Percentiles rank a stretch among this genome's conserved stretches.
Conservation (phyloP, 2,888 invertebrate species). For the Mimas tiliae region DNA sequence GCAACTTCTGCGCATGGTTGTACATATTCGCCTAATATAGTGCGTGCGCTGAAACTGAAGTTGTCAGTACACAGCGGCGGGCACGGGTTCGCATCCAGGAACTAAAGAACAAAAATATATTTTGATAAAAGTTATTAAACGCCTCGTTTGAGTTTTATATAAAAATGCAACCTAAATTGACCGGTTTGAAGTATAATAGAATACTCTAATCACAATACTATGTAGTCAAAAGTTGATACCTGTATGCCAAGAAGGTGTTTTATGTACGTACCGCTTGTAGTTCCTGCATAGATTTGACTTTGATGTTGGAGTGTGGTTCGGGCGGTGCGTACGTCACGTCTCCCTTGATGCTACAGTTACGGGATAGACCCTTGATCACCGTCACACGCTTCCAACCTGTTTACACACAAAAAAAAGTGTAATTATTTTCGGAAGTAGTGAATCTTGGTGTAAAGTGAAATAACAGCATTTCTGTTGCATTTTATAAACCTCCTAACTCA, state of each 20-base stretch:
- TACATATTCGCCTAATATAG: constrained; percentile 95
- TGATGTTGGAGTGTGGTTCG: constrained; percentile 82
- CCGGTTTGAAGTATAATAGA: no score
- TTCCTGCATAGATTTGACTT: constrained; percentile 87
- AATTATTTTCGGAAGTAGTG: neutral
- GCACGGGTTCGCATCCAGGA: constrained; percentile 88
- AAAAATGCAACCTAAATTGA: no score
- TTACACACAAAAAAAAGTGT: neutral
- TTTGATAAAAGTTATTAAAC: neutral
- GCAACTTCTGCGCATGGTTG: constrained; percentile 89
- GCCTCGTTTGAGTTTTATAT: no score
- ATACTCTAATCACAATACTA: no score
- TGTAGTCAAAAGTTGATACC: no score
- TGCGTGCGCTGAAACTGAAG: constrained; percentile 96
- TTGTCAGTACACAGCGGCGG: constrained; percentile 90
- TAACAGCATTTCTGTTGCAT: neutral
- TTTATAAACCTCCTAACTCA: no score
- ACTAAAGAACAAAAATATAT: constrained; percentile 76
- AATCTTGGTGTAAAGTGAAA: no score
- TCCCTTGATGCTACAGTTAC: constrained; percentile 94
- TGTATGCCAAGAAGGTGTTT: no score
- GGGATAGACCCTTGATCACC: constrained; percentile 93
- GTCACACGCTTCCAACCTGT: constrained; percentile 97
- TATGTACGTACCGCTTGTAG: constrained; percentile 86
- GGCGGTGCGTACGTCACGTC: constrained; percentile 95